Evolutionary conservation across 2,113 vertebrate species (phyloP).

Genomic region (Pelecanoides urinatrix): DNA sequence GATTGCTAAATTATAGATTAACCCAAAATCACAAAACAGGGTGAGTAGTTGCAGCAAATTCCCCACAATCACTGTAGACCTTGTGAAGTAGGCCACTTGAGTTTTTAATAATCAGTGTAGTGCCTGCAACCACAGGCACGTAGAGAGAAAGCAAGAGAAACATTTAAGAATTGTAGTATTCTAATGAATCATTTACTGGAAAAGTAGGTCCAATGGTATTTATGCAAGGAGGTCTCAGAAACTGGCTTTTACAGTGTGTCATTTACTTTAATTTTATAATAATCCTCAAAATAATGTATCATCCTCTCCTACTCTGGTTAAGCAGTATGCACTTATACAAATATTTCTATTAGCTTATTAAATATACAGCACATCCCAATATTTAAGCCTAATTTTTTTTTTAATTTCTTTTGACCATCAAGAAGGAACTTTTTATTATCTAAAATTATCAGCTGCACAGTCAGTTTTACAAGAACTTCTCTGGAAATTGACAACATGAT

Average conservation of each 20-base stretch:
- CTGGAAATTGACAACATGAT: neutral
- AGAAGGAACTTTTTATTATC: neutral
- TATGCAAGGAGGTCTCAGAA: neutral
- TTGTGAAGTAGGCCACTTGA: neutral
- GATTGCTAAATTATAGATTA: neutral
- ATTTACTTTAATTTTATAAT: neutral
- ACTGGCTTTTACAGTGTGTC: neutral
- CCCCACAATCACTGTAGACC: neutral
- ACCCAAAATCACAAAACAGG: neutral
- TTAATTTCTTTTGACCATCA: neutral
- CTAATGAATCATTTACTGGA: neutral
- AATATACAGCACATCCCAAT: neutral
- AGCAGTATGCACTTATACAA: neutral
- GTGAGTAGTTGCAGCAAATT: neutral
- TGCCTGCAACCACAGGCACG: neutral
- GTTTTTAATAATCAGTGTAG: neutral
- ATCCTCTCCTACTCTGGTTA: neutral
- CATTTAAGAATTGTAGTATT: neutral
- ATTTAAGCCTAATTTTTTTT: neutral
- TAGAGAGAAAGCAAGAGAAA: neutral
- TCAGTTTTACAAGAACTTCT: neutral
- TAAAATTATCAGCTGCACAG: neutral
- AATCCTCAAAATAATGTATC: neutral
- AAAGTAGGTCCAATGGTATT: neutral
- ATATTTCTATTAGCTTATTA: neutral